Conservation (phyloP, 2,888 invertebrate genomes). For the Neuroscelio doddi region DNA sequence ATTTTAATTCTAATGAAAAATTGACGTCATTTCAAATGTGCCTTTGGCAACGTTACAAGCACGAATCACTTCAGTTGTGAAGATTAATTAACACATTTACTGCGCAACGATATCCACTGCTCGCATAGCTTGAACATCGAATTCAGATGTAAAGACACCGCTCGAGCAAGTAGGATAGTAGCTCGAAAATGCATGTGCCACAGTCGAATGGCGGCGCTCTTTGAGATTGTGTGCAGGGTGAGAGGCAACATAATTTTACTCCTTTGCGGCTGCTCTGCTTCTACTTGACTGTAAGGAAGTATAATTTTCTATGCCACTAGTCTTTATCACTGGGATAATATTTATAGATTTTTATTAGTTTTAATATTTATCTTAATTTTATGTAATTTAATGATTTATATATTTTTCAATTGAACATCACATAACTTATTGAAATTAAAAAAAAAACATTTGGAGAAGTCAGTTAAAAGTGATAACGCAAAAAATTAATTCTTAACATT, state of each 20-base stretch:
- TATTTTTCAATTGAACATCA: no score
- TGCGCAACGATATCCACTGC: neutral
- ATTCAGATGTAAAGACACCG: neutral
- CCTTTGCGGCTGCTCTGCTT: neutral
- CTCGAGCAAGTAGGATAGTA: neutral
- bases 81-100: constrained; percentile 2
- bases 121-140: neutral
- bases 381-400: no score
- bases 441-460: no score
- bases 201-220: neutral
- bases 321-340: neutral
- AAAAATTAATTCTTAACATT: no score
- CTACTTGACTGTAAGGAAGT: neutral
- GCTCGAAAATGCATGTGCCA: neutral
- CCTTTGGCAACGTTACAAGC: neutral
- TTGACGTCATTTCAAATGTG: neutral
- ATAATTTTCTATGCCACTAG: neutral
- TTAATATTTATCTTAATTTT: no score
- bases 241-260: constrained; percentile 1
- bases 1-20: neutral
- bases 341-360: no score
- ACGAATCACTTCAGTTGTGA: neutral
- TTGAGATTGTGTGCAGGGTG: neutral
- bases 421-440: no score
- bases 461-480: no score